Evolutionary conservation across 2,113 vertebrate genomes (phyloP).

Genomic region (Pomatostomus ruficeps): DNA sequence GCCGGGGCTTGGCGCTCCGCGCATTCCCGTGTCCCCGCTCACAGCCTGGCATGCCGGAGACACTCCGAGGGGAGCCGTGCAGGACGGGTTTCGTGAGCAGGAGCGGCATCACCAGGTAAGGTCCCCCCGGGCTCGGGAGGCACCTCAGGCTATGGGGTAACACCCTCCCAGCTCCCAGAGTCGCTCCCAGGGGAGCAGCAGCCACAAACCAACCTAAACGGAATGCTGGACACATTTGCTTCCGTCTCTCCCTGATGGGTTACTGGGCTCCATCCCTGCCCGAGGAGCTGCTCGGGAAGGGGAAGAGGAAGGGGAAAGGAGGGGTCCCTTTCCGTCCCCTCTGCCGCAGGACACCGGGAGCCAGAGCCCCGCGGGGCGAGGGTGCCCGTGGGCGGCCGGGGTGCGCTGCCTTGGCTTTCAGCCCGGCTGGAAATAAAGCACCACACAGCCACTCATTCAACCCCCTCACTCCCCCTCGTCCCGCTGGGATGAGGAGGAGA

Average conservation of each 20-base stretch:
- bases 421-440: not conserved
- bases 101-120: not conserved
- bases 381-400: fast-evolving
- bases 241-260: fast-evolving
- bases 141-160: not conserved
- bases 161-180: fast-evolving
- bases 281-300: fast-evolving
- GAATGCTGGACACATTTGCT: fast-evolving
- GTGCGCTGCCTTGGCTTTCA: fast-evolving
- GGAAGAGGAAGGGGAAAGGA: not conserved
- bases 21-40: fast-evolving
- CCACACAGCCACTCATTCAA: not conserved
- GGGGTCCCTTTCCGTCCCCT: fast-evolving
- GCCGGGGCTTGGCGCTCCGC: fast-evolving
- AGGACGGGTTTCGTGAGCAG: fast-evolving
- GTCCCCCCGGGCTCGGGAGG: fast-evolving
- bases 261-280: fast-evolving
- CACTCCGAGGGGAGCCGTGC: fast-evolving
- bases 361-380: fast-evolving
- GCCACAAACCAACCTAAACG: not conserved
- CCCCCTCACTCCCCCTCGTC: not conserved
- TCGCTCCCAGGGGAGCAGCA: not conserved
- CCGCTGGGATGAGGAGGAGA: not conserved
- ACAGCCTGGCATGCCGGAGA: not conserved
- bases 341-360: not conserved